phyloP scores from a whole-genome alignment of 2,888 invertebrate genomes.

The Heliconius ethilla region DNA sequence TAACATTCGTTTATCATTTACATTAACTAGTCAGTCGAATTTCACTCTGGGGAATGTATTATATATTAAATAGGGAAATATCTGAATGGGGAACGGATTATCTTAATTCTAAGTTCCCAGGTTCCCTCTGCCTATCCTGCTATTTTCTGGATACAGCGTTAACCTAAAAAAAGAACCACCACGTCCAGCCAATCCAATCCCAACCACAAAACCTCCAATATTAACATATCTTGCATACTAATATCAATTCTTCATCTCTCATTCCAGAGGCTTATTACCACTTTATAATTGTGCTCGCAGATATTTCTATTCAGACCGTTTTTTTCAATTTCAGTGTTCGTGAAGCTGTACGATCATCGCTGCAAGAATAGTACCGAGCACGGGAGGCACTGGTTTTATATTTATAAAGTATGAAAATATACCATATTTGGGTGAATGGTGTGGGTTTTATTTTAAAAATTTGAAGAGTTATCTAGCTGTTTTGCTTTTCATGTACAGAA shows the following conservation, averaged over 20 bases:
- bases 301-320: constrained; percentile 28
- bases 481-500: too few species aligned
- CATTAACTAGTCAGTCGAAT: too few species aligned
- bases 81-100: not conserved
- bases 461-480: not conserved
- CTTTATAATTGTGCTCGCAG: constrained; percentile 30
- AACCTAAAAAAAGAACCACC: not conserved
- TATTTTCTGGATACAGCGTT: too few species aligned
- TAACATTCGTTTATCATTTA: too few species aligned
- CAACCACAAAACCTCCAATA: not conserved
- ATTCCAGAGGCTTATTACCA: constrained; percentile 31
- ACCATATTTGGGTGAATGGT: not conserved
- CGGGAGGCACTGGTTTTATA: constrained; percentile 67
- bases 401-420: constrained; percentile 55
- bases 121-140: not conserved
- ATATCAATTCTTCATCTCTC: constrained; percentile 31
- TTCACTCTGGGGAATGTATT: too few species aligned
- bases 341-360: constrained; percentile 59
- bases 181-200: not conserved
- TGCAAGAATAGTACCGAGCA: constrained; percentile 61
- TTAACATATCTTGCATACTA: constrained; percentile 7
- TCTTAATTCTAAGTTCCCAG: not conserved
- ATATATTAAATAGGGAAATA: too few species aligned
- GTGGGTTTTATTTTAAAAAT: not conserved
- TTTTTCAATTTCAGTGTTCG: constrained; percentile 64